Percentiles rank a stretch among this genome's conserved stretches.
These are phyloP conservation scores for Turdus rufiventris DNA, from an alignment of 2,113 vertebrate species.

Conservation along the genomic window DNA sequence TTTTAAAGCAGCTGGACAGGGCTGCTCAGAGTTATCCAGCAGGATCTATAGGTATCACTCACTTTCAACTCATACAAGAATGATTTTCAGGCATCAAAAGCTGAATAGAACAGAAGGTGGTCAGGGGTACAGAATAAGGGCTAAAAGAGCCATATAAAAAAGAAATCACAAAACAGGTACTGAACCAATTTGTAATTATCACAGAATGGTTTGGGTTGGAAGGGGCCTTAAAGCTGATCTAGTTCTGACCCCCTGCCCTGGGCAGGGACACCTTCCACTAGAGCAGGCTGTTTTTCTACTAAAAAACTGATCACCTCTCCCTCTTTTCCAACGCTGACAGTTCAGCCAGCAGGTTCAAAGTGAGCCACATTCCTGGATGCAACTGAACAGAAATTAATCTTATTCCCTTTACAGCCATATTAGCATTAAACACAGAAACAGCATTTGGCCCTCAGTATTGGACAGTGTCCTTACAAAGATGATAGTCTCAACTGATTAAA, in stretches of 20 bases:
- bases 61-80: not conserved
- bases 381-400: not conserved
- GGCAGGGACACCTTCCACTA: not conserved
- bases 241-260: not conserved
- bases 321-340: not conserved
- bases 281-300: not conserved
- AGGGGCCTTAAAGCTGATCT: not conserved
- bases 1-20: not conserved
- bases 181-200: not conserved
- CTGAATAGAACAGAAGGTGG: not conserved
- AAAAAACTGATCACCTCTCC: not conserved
- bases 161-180: not conserved
- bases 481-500: not conserved
- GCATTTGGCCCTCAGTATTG: not conserved
- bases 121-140: not conserved
- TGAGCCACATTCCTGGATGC: not conserved
- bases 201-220: not conserved
- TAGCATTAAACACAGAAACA: not conserved
- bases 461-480: not conserved
- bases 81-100: not conserved
- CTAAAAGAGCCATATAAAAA: not conserved
- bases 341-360: not conserved
- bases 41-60: not conserved
- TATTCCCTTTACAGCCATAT: not conserved
- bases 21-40: not conserved